Conservation (phyloP, 1,140 invertebrate genomes). For the Euura lappo region DNA sequence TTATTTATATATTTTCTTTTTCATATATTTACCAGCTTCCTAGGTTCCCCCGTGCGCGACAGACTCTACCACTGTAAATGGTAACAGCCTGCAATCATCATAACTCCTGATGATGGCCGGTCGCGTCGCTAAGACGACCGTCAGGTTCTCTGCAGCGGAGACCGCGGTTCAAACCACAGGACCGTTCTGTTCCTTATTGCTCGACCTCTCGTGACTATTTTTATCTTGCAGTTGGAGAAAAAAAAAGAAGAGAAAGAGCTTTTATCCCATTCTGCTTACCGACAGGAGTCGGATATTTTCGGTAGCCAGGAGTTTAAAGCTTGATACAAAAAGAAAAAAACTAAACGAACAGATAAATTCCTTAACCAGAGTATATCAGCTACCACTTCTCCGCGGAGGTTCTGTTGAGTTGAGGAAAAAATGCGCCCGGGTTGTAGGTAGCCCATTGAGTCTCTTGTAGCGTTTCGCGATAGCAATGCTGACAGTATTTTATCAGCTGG, state of each 20-base stretch:
- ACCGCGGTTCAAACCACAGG: conserved; percentile 46
- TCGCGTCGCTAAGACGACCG: conserved; percentile 16
- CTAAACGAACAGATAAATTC: too few relatives aligned
- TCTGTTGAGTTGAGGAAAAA: neutral
- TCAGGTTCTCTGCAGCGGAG: conserved; percentile 33
- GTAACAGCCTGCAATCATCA: conserved; percentile 22
- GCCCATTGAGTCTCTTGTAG: neutral
- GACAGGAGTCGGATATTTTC: too few relatives aligned
- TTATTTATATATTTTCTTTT: too few relatives aligned
- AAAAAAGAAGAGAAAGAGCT: too few relatives aligned
- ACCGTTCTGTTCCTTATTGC: conserved; percentile 56
- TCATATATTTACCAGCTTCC: too few relatives aligned
- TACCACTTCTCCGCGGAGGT: too few relatives aligned
- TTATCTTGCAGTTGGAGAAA: too few relatives aligned
- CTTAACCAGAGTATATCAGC: too few relatives aligned
- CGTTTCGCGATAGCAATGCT: neutral
- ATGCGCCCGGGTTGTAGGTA: neutral
- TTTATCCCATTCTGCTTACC: too few relatives aligned
- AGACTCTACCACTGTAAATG: conserved; percentile 40
- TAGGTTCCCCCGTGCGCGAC: conserved; percentile 10
- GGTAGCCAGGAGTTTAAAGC: too few relatives aligned
- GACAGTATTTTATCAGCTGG: neutral
- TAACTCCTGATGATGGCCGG: conserved; percentile 20
- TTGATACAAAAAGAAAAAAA: neutral
- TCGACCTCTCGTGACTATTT: conserved; percentile 27